Percentiles rank a stretch among this genome's conserved stretches.
phyloP scores from a whole-genome alignment of 2,888 invertebrate species.

The Apocheima hispidaria region DNA sequence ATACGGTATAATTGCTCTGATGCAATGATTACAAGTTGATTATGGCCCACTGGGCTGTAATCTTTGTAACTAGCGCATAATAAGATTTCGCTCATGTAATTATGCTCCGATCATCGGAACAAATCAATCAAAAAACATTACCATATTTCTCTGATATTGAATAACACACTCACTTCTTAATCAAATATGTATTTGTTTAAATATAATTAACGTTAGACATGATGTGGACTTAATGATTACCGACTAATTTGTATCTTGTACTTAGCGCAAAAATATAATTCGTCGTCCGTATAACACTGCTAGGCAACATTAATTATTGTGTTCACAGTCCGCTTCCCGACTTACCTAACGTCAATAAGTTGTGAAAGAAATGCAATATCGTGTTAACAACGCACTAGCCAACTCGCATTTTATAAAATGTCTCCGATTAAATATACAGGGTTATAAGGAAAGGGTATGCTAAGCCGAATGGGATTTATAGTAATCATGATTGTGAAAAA shows the following conservation, averaged over 20 bases:
- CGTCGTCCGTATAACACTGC: background rate
- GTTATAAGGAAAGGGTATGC: too few species aligned
- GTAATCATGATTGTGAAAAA: too few species aligned
- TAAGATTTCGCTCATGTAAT: slow-evolving; percentile 44
- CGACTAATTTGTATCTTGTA: background rate
- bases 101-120: slow-evolving; percentile 35
- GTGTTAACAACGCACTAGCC: slow-evolving; percentile 27
- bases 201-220: background rate
- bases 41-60: slow-evolving; percentile 42
- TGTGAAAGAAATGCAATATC: slow-evolving; percentile 42
- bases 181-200: background rate
- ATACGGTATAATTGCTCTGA: slow-evolving; percentile 47
- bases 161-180: background rate
- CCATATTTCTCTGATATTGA: background rate
- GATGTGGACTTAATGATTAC: background rate
- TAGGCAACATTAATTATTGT: slow-evolving; percentile 17
- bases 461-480: too few species aligned
- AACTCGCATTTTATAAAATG: slow-evolving; percentile 37
- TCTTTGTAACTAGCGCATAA: slow-evolving; percentile 43
- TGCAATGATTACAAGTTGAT: slow-evolving; percentile 50
- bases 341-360: slow-evolving; percentile 33
- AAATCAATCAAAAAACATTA: slow-evolving; percentile 22
- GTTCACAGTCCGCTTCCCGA: slow-evolving; percentile 26
- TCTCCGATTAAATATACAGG: slow-evolving; percentile 34
- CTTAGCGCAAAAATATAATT: background rate